These are phyloP conservation scores for Brachionus koreanus DNA, from an alignment of 1,140 invertebrate species.

Conservation along the genomic window DNA sequence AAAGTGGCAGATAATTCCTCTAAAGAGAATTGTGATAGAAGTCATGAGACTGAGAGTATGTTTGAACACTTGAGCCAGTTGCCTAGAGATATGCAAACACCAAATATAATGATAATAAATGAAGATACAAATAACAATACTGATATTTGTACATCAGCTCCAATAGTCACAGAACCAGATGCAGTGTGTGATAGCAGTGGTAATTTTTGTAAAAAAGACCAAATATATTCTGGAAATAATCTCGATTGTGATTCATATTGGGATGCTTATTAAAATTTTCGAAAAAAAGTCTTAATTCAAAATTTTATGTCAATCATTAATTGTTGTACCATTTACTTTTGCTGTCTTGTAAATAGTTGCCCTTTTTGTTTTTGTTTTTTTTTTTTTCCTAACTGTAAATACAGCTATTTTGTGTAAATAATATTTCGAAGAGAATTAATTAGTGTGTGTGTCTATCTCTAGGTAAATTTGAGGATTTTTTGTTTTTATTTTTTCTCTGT, in stretches of 20 bases:
- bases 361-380: neutral
- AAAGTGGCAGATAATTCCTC: no score
- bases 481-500: neutral
- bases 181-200: neutral
- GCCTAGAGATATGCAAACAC: neutral
- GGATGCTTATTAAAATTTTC: neutral
- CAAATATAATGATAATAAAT: neutral
- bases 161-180: neutral
- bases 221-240: neutral
- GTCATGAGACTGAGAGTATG: neutral
- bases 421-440: neutral
- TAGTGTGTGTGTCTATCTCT: neutral
- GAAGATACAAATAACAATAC: slow-evolving; percentile 19
- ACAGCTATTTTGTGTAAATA: neutral
- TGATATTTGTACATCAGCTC: neutral
- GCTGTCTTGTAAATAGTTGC: neutral
- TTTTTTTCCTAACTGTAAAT: neutral
- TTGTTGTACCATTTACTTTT: neutral
- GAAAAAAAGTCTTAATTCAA: neutral
- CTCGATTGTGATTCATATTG: slow-evolving; percentile 1
- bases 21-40: neutral
- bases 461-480: neutral
- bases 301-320: neutral
- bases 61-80: no score
- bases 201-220: neutral